These are phyloP conservation scores for Ibycter americanus DNA, from an alignment of 2,797 vertebrate genomes.

Conservation along the genomic window DNA sequence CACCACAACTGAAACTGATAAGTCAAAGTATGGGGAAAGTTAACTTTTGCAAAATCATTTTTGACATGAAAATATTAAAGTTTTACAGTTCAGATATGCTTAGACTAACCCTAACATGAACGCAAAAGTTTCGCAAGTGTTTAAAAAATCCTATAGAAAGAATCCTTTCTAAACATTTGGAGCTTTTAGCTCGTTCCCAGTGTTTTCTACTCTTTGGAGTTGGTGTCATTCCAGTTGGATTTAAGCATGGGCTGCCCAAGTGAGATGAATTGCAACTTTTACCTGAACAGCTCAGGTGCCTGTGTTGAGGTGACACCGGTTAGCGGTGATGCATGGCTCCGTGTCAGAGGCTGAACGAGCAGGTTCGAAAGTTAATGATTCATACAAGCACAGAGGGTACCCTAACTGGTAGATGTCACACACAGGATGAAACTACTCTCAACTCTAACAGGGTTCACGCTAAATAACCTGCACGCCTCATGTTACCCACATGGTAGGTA, in stretches of 20 bases:
- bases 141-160: constrained; percentile 7
- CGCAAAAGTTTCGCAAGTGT: constrained; percentile 25
- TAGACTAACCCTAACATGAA: constrained; percentile 47
- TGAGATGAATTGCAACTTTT: constrained; percentile 45
- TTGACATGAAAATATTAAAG: constrained; percentile 70
- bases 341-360: constrained; percentile 49
- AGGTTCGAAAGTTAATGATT: constrained; percentile 64
- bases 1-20: constrained; percentile 75
- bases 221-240: neutral
- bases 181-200: constrained; percentile 11
- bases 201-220: constrained; percentile 4
- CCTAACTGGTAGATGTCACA: constrained; percentile 22
- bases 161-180: constrained; percentile 26
- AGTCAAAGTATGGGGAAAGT: constrained; percentile 75
- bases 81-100: constrained; percentile 70
- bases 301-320: neutral
- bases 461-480: neutral
- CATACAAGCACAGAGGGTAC: constrained; percentile 8
- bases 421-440: neutral
- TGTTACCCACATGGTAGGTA: fast-evolving
- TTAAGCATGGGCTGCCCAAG: neutral
- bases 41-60: constrained; percentile 78
- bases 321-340: constrained; percentile 35
- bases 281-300: neutral
- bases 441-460: neutral